Percentiles rank a stretch among this genome's conserved stretches.
Conservation (phyloP, 2,888 invertebrate genomes). For the Lasioglossum marginatum region DNA sequence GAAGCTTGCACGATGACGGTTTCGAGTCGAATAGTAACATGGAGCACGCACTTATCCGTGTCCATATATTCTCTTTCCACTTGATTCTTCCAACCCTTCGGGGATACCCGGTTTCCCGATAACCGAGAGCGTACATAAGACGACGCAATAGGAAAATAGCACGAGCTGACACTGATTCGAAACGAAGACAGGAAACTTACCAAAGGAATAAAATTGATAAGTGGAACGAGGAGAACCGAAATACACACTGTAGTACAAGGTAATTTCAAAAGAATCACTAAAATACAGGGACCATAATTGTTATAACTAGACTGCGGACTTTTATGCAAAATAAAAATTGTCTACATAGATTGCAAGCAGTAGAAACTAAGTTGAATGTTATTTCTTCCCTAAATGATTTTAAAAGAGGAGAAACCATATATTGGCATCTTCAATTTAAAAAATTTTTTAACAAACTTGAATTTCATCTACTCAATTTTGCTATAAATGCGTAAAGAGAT, state of each 20-base stretch:
- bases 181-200: not conserved
- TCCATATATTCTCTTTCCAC: slow-evolving; percentile 58
- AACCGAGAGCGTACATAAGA: slow-evolving; percentile 41
- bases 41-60: slow-evolving; percentile 58
- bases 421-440: too few species aligned
- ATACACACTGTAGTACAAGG: not conserved
- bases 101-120: slow-evolving; percentile 73
- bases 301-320: too few species aligned
- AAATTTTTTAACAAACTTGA: too few species aligned
- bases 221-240: not conserved
- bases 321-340: too few species aligned
- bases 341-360: too few species aligned
- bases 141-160: slow-evolving; percentile 47
- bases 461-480: too few species aligned
- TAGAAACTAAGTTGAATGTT: too few species aligned
- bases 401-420: too few species aligned
- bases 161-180: not conserved
- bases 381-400: too few species aligned
- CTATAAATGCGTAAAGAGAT: too few species aligned
- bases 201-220: slow-evolving; percentile 1
- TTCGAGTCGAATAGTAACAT: slow-evolving; percentile 40
- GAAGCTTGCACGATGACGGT: slow-evolving; percentile 36
- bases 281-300: not conserved
- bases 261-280: not conserved
- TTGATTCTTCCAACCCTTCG: slow-evolving; percentile 54